Evolutionary conservation across 2,888 invertebrate genomes (phyloP), one percentile per base, ranked within the genome.

Genomic region (Synergus japonicus): DNA sequence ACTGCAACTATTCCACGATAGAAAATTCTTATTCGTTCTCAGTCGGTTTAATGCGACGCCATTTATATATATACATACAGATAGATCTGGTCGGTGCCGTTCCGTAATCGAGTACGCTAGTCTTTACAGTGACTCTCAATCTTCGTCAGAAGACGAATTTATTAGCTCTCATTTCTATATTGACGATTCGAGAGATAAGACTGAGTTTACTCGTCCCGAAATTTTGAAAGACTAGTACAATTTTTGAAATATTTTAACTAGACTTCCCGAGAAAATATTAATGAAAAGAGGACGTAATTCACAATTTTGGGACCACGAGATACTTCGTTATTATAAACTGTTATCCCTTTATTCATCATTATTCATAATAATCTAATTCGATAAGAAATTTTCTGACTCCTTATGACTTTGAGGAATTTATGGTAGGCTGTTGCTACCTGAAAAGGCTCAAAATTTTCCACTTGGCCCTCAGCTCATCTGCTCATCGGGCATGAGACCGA

Each of bases 51-150:
- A 67, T 46, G 46, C 44, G 44, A 67, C 67, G 46, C 67, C 67
- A 67, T 67, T 18, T 67, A 44, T 15, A 44, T 65, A 41, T 37
- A 65, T 43, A 65, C 29, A 29, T 29, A 29, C 29, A 29, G 29
- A 29, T 44, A 46, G 67, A 44, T 22, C 66, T 67, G 44, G 49
- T 49, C 7, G 49, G 49, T 49, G 49, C 49, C 49, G 49, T 49
- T 15, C 49, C 49, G 66, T 67, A 44, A 67, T 67, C 67, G 67
- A 67, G 67, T 13, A 67, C 44, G 67, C 67, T 67, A 22, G 46
- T 46, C 46, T 67, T 67, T 46, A 46, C 67, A 67, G 67, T 67
- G 67, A 67, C 44, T 46, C 67, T 67, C 67, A 67, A 29, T 46
- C 22, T 22, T 7, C 15, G n/a, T n/a, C 4, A 29, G 46, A n/a